Conservation (phyloP, 2,797 vertebrate genomes). For the Borostomias antarcticus region DNA sequence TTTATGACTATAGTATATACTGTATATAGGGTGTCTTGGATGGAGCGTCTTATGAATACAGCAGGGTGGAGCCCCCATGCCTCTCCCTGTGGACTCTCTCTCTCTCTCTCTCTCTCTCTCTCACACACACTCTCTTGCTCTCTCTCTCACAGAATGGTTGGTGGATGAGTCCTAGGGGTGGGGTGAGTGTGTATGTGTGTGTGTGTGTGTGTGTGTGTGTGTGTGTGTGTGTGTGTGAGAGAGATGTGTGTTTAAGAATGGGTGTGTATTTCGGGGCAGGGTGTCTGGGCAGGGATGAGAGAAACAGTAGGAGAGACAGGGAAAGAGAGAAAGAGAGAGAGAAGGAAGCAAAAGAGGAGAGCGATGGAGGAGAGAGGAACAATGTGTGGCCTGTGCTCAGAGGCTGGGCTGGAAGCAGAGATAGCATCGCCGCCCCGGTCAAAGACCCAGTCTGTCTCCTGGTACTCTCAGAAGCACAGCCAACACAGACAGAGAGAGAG, state of each 20-base stretch:
- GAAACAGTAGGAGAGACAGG: conserved; percentile 28
- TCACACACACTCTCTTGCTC: neutral
- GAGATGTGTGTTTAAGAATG: too few relatives aligned
- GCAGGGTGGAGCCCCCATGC: neutral
- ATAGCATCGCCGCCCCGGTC: conserved; percentile 65
- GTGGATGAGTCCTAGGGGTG: neutral
- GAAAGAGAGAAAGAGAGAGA: conserved; percentile 44
- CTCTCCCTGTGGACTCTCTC: neutral
- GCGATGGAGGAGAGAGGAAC: conserved; percentile 43
- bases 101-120: neutral
- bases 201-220: conserved; percentile 10
- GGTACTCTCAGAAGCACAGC: conserved; percentile 60
- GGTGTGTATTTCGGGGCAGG: too few relatives aligned
- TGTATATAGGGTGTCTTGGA: too few relatives aligned
- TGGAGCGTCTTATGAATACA: too few relatives aligned
- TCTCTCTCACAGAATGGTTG: neutral
- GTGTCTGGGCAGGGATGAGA: conserved; percentile 22
- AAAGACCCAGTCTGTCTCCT: conserved; percentile 67
- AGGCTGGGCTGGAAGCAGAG: conserved; percentile 29
- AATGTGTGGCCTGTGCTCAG: conserved; percentile 68
- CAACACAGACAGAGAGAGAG: conserved; percentile 38
- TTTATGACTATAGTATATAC: too few relatives aligned
- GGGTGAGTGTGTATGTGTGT: neutral
- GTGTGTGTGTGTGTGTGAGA: conserved; percentile 13
- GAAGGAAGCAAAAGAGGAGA: neutral